Conservation (phyloP, 2,888 invertebrate species). For the Lacanobia wlatinum region DNA sequence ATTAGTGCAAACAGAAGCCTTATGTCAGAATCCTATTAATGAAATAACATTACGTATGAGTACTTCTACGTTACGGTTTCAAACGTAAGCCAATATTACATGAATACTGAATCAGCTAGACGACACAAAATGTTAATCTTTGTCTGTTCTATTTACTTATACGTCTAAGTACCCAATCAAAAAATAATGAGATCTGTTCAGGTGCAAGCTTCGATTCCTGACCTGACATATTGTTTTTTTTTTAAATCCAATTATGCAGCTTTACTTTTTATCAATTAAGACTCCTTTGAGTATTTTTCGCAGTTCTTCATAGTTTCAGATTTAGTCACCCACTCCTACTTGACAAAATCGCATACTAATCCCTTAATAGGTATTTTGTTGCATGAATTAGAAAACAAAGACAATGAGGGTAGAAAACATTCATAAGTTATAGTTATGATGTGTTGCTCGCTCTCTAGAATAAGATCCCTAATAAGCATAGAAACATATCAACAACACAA, state of each 20-base stretch:
- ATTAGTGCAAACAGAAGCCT: constrained; percentile 64
- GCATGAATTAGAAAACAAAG: background rate
- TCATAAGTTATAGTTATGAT: background rate
- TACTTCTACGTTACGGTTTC: constrained; percentile 38
- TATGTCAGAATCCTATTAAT: constrained; percentile 67
- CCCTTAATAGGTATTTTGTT: background rate
- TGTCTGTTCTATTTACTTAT: constrained; percentile 4
- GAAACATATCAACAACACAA: background rate
- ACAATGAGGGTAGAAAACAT: background rate
- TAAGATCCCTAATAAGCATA: background rate
- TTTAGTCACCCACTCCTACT: no score
- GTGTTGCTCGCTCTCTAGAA: background rate
- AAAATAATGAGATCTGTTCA: background rate
- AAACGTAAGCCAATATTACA: constrained; percentile 49
- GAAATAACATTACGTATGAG: constrained; percentile 63
- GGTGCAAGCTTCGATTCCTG: no score
- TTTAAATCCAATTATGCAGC: no score
- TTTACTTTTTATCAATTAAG: no score
- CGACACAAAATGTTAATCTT: background rate
- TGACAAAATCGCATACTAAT: no score
- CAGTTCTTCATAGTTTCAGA: no score
- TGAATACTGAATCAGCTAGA: constrained; percentile 18
- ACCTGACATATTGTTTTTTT: no score
- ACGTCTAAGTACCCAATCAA: background rate
- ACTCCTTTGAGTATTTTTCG: no score